A percentile compares a stretch with the other conserved stretches of the same genome.
These are phyloP conservation scores for Rhincodon typus DNA, from an alignment of 2,797 vertebrate genomes.

Conservation along the genomic window DNA sequence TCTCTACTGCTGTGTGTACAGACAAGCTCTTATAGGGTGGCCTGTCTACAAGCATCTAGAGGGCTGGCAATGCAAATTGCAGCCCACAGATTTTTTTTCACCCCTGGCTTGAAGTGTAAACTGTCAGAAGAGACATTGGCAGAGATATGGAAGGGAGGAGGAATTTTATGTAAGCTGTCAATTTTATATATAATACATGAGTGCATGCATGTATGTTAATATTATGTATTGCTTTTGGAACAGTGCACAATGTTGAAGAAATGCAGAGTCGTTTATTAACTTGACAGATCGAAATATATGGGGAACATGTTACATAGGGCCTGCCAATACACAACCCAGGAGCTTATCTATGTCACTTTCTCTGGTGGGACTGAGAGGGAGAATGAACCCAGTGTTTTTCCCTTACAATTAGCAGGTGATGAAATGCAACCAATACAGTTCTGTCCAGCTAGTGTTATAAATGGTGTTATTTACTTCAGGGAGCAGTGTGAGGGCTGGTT, in stretches of 20 bases:
- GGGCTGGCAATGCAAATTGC: slow-evolving; percentile 28
- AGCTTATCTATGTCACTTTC: background rate
- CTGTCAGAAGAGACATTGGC: slow-evolving; percentile 3
- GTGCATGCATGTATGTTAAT: background rate
- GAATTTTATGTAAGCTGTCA: background rate
- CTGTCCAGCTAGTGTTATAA: background rate
- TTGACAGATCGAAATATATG: background rate
- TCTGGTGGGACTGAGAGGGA: background rate
- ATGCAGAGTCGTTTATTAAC: background rate
- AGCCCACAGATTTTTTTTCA: background rate
- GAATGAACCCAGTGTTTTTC: background rate
- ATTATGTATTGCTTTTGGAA: slow-evolving; percentile 12
- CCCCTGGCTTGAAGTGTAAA: background rate
- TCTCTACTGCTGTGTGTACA: background rate
- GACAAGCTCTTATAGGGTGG: background rate
- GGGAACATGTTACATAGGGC: background rate
- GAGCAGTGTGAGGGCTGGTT: background rate
- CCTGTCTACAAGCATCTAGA: slow-evolving; percentile 9
- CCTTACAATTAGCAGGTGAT: background rate
- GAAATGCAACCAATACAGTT: background rate
- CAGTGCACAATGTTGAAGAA: background rate
- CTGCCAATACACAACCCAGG: background rate
- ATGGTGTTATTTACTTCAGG: background rate
- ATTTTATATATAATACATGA: background rate
- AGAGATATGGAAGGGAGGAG: background rate